These are phyloP conservation scores for Drosophila neocordata DNA, from an alignment of 1,140 invertebrate genomes.

Conservation along the genomic window DNA sequence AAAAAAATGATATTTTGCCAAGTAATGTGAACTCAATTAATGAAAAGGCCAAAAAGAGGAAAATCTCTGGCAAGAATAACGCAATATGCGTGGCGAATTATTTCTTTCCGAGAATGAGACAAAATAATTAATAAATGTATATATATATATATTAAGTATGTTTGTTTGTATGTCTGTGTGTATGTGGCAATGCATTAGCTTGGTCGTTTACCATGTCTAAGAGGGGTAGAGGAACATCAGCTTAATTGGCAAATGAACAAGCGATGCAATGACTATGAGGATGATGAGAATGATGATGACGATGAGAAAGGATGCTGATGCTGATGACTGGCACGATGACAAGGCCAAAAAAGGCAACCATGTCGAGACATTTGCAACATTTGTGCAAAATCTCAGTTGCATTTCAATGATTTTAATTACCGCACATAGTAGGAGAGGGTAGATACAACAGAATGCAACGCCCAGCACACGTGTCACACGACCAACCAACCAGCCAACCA, in stretches of 20 bases:
- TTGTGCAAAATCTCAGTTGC: constrained; percentile 23
- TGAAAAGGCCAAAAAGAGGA: constrained; percentile 16
- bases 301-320: constrained; percentile 1
- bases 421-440: constrained; percentile 7
- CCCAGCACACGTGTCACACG: constrained; percentile 24
- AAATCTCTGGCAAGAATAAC: constrained; percentile 43
- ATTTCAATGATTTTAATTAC: constrained; percentile 27
- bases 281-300: constrained; percentile 2
- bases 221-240: constrained; percentile 27
- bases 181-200: background rate
- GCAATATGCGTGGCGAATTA: constrained; percentile 44
- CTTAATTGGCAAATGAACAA: constrained; percentile 73
- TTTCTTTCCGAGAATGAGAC: constrained; percentile 28
- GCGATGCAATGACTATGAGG: constrained; percentile 7
- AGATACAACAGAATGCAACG: background rate
- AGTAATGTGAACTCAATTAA: constrained; percentile 80
- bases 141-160: background rate
- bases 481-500: background rate
- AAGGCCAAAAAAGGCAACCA: constrained; percentile 27
- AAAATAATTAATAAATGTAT: constrained; percentile 53
- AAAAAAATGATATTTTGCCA: constrained; percentile 64
- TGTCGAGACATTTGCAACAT: constrained; percentile 17
- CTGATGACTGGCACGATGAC: constrained; percentile 48
- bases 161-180: background rate
- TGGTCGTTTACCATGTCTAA: constrained; percentile 30